A percentile compares a stretch with the other conserved stretches of the same genome.
Evolutionary conservation across 2,888 invertebrate genomes (phyloP).

Genomic region (Ormyrus pomaceus): DNA sequence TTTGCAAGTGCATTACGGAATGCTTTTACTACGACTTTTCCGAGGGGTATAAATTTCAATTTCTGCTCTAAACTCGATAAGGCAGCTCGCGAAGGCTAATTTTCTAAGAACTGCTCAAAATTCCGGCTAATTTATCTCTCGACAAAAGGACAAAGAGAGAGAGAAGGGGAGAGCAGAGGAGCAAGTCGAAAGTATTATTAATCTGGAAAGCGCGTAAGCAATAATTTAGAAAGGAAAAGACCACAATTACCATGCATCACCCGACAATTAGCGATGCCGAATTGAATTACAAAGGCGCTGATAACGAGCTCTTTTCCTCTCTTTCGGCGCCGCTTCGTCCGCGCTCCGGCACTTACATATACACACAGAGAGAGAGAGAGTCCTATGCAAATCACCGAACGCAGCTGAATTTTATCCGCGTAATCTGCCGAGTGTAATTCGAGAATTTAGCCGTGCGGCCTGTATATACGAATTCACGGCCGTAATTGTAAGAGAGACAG

Average conservation of each 20-base stretch:
- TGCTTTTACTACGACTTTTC: no score
- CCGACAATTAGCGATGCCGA: constrained; percentile 30
- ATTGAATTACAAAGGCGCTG: constrained; percentile 42
- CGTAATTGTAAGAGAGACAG: constrained; percentile 48
- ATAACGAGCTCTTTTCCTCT: constrained; percentile 32
- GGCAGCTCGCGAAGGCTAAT: no score
- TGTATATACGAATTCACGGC: constrained; percentile 39
- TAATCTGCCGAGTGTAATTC: constrained; percentile 70
- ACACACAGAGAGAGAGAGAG: neutral
- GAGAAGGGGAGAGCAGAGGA: neutral
- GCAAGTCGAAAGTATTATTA: constrained; percentile 15
- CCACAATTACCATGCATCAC: constrained; percentile 21
- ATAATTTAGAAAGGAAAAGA: neutral
- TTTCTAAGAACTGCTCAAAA: no score
- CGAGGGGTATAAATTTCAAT: no score
- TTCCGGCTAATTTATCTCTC: no score
- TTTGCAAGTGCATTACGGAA: neutral
- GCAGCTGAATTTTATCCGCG: constrained; percentile 69
- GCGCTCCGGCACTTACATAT: neutral
- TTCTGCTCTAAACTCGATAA: no score
- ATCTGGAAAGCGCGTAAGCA: neutral
- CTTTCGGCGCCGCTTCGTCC: neutral
- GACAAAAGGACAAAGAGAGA: neutral
- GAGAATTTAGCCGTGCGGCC: constrained; percentile 63
- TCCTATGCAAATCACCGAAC: constrained; percentile 66